Evolutionary conservation across 2,113 vertebrate genomes (phyloP).

Genomic region (Phocoena sinus): DNA sequence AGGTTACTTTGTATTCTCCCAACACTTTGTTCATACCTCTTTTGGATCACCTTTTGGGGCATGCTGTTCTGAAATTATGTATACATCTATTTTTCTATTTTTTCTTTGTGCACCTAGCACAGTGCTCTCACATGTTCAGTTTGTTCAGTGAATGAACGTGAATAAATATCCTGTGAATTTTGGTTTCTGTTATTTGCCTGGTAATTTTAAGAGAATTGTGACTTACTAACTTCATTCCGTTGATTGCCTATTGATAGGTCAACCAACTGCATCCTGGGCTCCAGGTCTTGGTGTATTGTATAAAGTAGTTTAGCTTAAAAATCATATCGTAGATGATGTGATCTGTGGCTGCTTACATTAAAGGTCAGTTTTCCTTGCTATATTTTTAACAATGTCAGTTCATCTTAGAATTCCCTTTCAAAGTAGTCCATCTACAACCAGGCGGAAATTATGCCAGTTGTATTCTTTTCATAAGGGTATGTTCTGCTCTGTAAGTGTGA

Average conservation of each 20-base stretch:
- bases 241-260: not conserved
- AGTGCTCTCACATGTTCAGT: not conserved
- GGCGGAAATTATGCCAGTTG: not conserved
- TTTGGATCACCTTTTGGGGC: not conserved
- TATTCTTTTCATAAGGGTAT: not conserved
- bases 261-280: not conserved
- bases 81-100: not conserved
- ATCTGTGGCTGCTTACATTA: not conserved
- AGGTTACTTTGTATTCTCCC: not conserved
- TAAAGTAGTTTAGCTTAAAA: not conserved
- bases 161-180: not conserved
- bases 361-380: not conserved
- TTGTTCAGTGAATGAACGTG: not conserved
- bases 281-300: not conserved
- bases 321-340: not conserved
- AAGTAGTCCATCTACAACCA: not conserved
- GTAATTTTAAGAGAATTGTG: not conserved
- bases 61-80: not conserved
- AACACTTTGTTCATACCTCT: not conserved
- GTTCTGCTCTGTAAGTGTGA: not conserved
- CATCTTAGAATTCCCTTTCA: not conserved
- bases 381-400: not conserved
- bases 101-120: not conserved
- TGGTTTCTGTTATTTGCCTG: not conserved
- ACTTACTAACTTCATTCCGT: not conserved